A percentile compares a stretch with the other conserved stretches of the same genome.
These are phyloP conservation scores for Idaea dimidiata DNA, from an alignment of 2,888 invertebrate species.

Conservation along the genomic window DNA sequence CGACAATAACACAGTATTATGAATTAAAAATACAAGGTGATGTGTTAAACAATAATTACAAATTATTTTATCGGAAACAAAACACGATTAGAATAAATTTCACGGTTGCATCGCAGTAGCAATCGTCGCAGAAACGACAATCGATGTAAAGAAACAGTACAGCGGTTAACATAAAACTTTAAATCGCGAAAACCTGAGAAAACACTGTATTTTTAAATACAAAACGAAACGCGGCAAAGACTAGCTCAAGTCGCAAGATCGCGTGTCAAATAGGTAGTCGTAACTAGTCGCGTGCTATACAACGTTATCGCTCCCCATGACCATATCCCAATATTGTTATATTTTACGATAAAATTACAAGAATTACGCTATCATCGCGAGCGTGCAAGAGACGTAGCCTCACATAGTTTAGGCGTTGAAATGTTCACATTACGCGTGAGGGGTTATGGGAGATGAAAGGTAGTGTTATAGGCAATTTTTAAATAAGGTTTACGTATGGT, in stretches of 20 bases:
- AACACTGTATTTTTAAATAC: background rate
- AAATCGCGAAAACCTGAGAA: no score
- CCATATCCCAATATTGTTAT: slow-evolving; percentile 54
- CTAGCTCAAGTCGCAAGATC: slow-evolving; percentile 4
- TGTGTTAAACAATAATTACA: no score
- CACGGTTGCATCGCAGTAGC: no score
- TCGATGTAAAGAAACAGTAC: no score
- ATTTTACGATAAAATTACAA: slow-evolving; percentile 60
- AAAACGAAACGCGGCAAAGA: background rate
- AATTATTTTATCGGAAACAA: no score
- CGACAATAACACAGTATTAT: no score
- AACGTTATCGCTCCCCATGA: slow-evolving; percentile 55
- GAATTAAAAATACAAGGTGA: no score
- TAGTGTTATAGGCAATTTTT: background rate
- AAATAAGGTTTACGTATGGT: background rate
- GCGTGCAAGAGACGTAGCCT: slow-evolving; percentile 26
- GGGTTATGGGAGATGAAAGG: background rate
- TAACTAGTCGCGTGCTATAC: slow-evolving; percentile 41
- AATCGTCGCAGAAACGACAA: no score
- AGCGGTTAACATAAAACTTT: no score
- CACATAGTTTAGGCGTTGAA: background rate
- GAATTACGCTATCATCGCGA: slow-evolving; percentile 50
- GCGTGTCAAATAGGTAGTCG: slow-evolving; percentile 37
- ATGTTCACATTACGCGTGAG: background rate
- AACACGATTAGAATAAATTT: no score